Conservation (phyloP, 1,140 invertebrate genomes). For the Melipona quadrifasciata region DNA sequence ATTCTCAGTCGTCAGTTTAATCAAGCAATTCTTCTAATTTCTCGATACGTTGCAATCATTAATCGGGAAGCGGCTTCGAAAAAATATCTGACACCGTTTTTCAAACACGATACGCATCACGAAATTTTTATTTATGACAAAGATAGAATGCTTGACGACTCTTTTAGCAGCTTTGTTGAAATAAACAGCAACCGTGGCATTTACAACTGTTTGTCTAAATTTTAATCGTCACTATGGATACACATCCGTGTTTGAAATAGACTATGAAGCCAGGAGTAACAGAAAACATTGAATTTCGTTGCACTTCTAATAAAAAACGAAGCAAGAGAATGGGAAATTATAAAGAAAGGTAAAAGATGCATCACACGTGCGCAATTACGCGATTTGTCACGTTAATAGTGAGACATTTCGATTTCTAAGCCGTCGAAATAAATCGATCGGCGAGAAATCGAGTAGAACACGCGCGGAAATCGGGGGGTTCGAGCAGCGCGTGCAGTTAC, state of each 20-base stretch:
- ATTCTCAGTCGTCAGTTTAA: background rate
- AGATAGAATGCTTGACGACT: background rate
- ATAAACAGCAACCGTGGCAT: too few relatives aligned
- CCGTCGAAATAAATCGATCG: background rate
- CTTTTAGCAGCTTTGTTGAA: too few relatives aligned
- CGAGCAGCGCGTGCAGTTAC: background rate
- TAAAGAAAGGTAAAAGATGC: background rate
- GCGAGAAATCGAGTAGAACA: constrained; percentile 9
- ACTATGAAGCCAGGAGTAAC: background rate
- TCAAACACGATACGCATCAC: background rate
- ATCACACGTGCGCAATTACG: background rate
- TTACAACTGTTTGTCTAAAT: too few relatives aligned
- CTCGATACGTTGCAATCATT: too few relatives aligned
- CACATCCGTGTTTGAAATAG: background rate
- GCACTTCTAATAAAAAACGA: background rate
- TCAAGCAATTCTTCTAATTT: too few relatives aligned
- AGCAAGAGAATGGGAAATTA: background rate
- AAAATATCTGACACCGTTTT: background rate
- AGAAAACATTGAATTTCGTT: background rate
- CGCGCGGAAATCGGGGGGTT: background rate
- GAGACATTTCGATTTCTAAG: background rate
- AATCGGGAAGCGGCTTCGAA: too few relatives aligned
- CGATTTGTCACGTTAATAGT: background rate
- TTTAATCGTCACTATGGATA: background rate
- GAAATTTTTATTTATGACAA: background rate